Conservation (phyloP, 2,888 invertebrate genomes). For the Glaucopsyche alexis region DNA sequence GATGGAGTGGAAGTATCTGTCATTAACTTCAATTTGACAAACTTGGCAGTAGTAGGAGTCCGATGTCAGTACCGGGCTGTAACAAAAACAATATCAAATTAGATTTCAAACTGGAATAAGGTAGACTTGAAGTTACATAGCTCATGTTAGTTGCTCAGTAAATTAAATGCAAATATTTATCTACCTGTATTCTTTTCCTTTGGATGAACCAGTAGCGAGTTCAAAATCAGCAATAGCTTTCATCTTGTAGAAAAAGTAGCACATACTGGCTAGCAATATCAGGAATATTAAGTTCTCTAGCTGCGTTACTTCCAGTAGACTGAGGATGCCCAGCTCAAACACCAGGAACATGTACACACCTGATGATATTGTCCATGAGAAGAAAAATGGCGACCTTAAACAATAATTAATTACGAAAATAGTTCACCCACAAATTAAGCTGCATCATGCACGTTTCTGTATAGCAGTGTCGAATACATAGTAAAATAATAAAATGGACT, state of each 20-base stretch:
- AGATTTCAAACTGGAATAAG: neutral
- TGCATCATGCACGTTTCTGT: no score
- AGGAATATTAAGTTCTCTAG: constrained; percentile 68
- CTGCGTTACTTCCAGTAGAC: constrained; percentile 83
- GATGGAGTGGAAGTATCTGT: constrained; percentile 89
- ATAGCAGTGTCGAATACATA: no score
- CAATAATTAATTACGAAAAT: neutral
- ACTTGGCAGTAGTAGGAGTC: constrained; percentile 90
- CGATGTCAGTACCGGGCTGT: constrained; percentile 78
- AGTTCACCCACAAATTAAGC: no score
- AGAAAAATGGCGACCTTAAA: constrained; percentile 86
- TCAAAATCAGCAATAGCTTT: constrained; percentile 68
- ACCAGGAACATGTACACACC: constrained; percentile 82
- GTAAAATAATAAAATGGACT: no score
- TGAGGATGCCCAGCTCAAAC: constrained; percentile 86
- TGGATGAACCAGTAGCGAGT: constrained; percentile 63
- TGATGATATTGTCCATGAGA: constrained; percentile 86
- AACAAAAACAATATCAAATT: constrained; percentile 41
- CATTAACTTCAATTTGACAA: constrained; percentile 90
- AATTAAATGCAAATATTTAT: neutral
- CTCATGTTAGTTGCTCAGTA: neutral
- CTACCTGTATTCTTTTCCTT: constrained; percentile 73
- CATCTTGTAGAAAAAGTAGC: constrained; percentile 70
- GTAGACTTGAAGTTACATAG: neutral
- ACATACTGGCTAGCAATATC: constrained; percentile 57